Base-by-base conservation (phyloP, 2,113 vertebrate genomes). In the Brachyhypopomus gauderio region DNA sequence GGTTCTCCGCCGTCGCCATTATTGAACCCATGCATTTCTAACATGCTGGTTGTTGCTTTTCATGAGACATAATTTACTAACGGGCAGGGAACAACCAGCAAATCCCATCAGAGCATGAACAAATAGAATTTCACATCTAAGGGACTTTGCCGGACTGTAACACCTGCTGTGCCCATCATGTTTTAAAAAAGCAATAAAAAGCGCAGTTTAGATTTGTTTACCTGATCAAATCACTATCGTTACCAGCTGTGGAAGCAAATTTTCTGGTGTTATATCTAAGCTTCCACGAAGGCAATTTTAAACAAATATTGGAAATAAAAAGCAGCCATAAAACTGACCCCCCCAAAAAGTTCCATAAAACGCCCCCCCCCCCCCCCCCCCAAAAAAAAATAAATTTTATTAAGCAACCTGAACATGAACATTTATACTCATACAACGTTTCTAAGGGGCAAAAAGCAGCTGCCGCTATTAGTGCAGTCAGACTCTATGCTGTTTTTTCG, bases 31-130 rank as follows among this genome's bases (percentile, higher is more conserved):
- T 9, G 36, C 22, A 11, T 70, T 70, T 70, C 34, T 41, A n/a
- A 22, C 20, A n/a, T 6, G 16, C 9, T 25, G 6, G 34, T 41
- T 38, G 20, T 41, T 38, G 66, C 34, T 70, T 70, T 67, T 70
- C 66, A 70, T 41, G 66, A 70, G 66, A 38, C 6, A 20, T 41
- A 70, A 41, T 70, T 70, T 38, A 41, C 34, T 70, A 70, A 70
- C 36, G 22, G 66, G 34, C 66, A 38, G 66, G 8, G 34, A 70
- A 34, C 66, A n/a, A 41, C 34, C 66, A 12, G 66, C 66, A 70
- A 70, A 70, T 41, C 66, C 36, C 36, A 41, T 41, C 66, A 70
- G 66, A 70, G 34, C 66, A 70, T 70, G 66, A 70, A 70, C 66
- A 41, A 70, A 70, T 41, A 70, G 1, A 41, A 41, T 34, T 70